These are phyloP conservation scores for Ashinkailepas kermadecensis DNA, from an alignment of 2,888 invertebrate species.

Conservation along the genomic window DNA sequence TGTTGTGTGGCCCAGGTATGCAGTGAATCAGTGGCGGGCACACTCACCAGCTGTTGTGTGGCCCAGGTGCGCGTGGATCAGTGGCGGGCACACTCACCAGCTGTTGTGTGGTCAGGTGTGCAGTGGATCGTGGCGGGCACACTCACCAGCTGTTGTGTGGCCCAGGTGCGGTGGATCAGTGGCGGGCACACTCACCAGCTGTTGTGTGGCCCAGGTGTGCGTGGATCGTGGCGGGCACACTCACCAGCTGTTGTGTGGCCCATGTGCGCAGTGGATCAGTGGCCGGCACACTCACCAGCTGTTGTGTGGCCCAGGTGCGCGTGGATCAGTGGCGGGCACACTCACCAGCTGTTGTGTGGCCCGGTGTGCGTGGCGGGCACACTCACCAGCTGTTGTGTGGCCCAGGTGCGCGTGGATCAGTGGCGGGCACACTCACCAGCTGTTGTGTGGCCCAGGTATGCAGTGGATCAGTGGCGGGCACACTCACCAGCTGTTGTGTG, in stretches of 20 bases:
- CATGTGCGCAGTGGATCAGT: slow-evolving; percentile 50
- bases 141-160: too few relatives aligned
- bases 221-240: too few relatives aligned
- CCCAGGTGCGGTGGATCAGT: too few relatives aligned
- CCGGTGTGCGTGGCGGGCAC: slow-evolving; percentile 50
- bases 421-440: slow-evolving; percentile 28
- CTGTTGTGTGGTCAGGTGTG: too few relatives aligned
- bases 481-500: too few relatives aligned
- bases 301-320: slow-evolving; percentile 50
- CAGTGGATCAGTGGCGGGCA: too few relatives aligned
- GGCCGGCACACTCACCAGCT: slow-evolving; percentile 50
- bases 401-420: slow-evolving; percentile 53
- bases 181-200: too few relatives aligned
- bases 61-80: slow-evolving; percentile 55
- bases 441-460: slow-evolving; percentile 57
- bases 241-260: too few relatives aligned
- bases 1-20: slow-evolving; percentile 56
- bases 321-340: neutral
- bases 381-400: slow-evolving; percentile 52
- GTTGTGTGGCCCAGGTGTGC: too few relatives aligned
- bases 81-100: too few relatives aligned
- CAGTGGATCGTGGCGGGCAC: too few relatives aligned
- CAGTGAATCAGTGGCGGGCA: slow-evolving; percentile 39
- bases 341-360: slow-evolving; percentile 53
- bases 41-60: slow-evolving; percentile 50